Conservation (phyloP, 1,140 invertebrate genomes). For the Frieseomelitta varia region DNA sequence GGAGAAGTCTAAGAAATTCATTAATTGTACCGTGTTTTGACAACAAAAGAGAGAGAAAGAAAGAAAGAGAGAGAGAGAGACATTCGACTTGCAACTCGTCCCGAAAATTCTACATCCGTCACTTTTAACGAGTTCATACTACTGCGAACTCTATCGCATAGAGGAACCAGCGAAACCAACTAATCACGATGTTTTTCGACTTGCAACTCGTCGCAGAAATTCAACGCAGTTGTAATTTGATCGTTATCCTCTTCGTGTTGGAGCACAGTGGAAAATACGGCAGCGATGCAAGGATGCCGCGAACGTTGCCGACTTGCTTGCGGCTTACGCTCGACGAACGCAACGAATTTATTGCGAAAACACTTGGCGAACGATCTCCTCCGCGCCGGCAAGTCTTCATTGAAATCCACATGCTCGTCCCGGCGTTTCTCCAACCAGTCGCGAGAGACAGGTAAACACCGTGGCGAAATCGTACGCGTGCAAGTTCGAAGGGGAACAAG, state of each 20-base stretch:
- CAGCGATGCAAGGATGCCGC: background rate
- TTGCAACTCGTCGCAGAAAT: background rate
- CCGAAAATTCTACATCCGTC: too few relatives aligned
- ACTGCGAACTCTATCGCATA: too few relatives aligned
- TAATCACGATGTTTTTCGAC: background rate
- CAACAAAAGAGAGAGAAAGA: too few relatives aligned
- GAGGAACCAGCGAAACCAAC: background rate
- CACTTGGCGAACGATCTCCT: conserved; percentile 9
- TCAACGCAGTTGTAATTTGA: background rate
- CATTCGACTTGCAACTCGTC: too few relatives aligned
- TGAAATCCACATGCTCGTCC: conserved; percentile 16
- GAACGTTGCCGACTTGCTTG: background rate
- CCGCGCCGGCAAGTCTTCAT: conserved; percentile 17
- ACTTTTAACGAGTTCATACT: too few relatives aligned
- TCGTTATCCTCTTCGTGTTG: background rate
- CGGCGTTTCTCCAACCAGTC: conserved; percentile 23
- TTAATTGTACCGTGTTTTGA: too few relatives aligned
- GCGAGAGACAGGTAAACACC: conserved; percentile 49
- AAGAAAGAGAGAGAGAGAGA: too few relatives aligned
- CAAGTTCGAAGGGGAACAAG: background rate
- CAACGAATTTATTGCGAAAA: conserved; percentile 25
- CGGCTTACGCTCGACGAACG: background rate
- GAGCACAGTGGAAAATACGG: background rate
- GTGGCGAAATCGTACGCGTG: conserved; percentile 33
- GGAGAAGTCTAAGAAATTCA: too few relatives aligned